Conservation (phyloP, 2,113 vertebrate genomes). For the Cromileptes altivelis region DNA sequence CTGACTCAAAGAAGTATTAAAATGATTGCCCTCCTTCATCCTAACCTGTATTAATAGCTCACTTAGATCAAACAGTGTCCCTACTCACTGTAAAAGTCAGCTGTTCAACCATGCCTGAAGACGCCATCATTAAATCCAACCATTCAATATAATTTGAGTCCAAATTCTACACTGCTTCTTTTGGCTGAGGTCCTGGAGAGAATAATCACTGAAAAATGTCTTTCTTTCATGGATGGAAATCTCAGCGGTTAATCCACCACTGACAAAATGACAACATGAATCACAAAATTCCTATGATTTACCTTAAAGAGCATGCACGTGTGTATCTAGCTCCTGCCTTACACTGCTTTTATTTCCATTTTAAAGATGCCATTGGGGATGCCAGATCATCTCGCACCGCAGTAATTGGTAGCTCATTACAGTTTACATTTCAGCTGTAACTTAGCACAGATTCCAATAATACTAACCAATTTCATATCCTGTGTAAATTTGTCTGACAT, state of each 20-base stretch:
- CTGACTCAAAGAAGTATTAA: neutral
- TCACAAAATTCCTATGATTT: neutral
- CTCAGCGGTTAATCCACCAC: neutral
- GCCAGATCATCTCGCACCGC: neutral
- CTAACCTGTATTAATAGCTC: slow-evolving; percentile 18
- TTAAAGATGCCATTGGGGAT: neutral
- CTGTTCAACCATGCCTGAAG: slow-evolving; percentile 12
- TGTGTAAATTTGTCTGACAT: neutral
- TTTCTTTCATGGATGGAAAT: neutral
- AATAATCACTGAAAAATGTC: neutral
- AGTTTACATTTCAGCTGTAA: neutral
- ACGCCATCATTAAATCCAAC: slow-evolving; percentile 4
- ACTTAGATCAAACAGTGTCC: slow-evolving; percentile 7
- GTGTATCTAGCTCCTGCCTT: neutral
- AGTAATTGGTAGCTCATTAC: neutral
- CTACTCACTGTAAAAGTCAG: slow-evolving; percentile 4
- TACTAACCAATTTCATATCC: neutral
- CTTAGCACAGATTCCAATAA: neutral
- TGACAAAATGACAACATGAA: neutral
- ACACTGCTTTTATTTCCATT: neutral
- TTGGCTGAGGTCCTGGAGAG: neutral
- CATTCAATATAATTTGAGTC: neutral
- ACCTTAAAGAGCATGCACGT: neutral
- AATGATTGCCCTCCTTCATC: slow-evolving; percentile 1
- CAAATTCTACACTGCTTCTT: neutral